Percentiles rank a stretch among this genome's conserved stretches.
Conservation (phyloP, 2,113 vertebrate species). For the Thinocorus orbignyianus region DNA sequence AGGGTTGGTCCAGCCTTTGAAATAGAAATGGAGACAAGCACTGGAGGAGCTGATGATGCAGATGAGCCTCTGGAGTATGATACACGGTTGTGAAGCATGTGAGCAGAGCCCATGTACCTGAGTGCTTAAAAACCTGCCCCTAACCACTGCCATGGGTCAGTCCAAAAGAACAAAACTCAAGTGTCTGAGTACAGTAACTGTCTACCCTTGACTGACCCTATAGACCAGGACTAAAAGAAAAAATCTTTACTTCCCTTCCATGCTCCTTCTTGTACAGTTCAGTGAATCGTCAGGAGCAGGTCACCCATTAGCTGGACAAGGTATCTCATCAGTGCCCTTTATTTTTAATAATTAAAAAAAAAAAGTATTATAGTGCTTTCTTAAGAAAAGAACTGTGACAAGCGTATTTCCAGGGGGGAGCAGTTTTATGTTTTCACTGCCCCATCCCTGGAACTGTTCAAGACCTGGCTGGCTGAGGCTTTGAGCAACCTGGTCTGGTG, state of each 20-base stretch:
- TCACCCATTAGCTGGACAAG: background rate
- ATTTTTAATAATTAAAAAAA: background rate
- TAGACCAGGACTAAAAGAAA: background rate
- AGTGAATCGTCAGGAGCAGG: background rate
- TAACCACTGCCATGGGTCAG: background rate
- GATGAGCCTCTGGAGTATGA: constrained; percentile 54
- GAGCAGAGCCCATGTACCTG: background rate
- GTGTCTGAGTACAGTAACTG: background rate
- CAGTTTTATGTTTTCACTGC: background rate
- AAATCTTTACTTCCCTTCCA: background rate
- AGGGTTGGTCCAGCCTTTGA: constrained; percentile 37
- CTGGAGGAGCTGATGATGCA: background rate
- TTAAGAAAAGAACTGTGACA: background rate
- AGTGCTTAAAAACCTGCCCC: background rate
- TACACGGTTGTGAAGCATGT: constrained; percentile 67
- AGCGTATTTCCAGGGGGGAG: background rate
- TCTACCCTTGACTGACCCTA: background rate
- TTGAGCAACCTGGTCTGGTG: too few species aligned
- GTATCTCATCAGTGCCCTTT: background rate
- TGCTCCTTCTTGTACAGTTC: background rate
- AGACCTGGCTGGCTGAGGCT: too few species aligned
- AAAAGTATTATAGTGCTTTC: background rate
- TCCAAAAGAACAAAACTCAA: background rate
- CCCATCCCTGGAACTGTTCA: too few species aligned
- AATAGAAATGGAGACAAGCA: constrained; percentile 28